These are phyloP conservation scores for Glareola pratincola DNA, from an alignment of 2,113 vertebrate genomes.

Conservation along the genomic window DNA sequence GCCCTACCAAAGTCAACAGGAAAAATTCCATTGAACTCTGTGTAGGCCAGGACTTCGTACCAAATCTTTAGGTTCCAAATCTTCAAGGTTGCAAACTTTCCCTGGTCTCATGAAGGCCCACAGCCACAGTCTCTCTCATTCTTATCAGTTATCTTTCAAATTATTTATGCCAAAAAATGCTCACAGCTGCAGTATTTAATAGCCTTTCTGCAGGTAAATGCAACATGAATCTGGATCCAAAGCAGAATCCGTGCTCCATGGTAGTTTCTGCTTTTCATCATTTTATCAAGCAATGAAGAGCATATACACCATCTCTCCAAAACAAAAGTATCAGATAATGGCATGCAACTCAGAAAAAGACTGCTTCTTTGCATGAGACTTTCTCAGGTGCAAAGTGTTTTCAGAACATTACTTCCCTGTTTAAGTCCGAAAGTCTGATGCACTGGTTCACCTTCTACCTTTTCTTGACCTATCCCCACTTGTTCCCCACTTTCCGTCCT, in stretches of 20 bases:
- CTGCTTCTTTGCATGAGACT: not conserved
- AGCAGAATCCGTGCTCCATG: not conserved
- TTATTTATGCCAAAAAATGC: not conserved
- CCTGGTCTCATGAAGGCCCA: not conserved
- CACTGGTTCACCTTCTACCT: not conserved
- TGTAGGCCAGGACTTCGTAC: not conserved
- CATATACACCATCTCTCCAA: not conserved
- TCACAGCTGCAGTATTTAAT: not conserved
- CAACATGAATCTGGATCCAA: not conserved
- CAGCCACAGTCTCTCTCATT: not conserved
- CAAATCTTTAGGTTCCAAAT: not conserved
- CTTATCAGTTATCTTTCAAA: not conserved
- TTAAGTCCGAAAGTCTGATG: not conserved
- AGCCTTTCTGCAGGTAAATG: not conserved
- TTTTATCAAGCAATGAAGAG: not conserved
- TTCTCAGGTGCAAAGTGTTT: not conserved
- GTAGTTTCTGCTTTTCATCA: not conserved
- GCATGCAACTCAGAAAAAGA: not conserved
- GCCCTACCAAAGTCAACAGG: not conserved
- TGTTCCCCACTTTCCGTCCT: not conserved
- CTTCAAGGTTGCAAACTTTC: not conserved
- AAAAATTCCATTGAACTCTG: not conserved
- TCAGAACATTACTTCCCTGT: not conserved
- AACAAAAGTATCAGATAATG: not conserved
- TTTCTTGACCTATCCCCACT: not conserved